Base-by-base conservation (phyloP, 1,140 invertebrate species). In the Holotrichia oblita region DNA sequence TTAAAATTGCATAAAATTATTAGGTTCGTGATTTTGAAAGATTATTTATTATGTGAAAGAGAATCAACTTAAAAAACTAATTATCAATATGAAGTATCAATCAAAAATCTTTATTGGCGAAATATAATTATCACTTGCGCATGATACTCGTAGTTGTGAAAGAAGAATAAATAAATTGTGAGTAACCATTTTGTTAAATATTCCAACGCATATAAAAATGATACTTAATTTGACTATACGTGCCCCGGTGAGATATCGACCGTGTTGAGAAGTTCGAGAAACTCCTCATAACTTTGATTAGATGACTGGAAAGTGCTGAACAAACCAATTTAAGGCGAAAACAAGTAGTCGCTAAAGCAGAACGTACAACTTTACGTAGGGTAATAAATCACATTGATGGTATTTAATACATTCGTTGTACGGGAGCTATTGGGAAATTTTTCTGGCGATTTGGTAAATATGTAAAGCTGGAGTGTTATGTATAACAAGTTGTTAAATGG, bases 341-440 rank as follows among this genome's bases (percentile, higher is more conserved):
- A 55, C 48, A 55, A 55, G 48, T 55, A 55, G 42, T 44, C 42
- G 48, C 48, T 55, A 55, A 55, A 55, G 48, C 48, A 17, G 14
- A 55, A 55, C 48, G 48, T 55, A 55, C 48, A 55, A 55, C 48
- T 55, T 55, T 55, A 55, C 48, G 48, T 17, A 55, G 6, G 6
- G 48, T 55, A 55, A 55, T n/a, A 55, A n/a, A 55, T 55, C 14
- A 55, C 48, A 55, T n/a, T 14, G 14, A 44, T 44, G 42, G 42
- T 14, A 14, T 44, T 14, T 55, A 55, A 55, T 55, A 12, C 17
- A 55, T n/a, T n/a, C 48, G 48, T 6, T 55, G 14, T 14, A 55
- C 14, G 17, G 14, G 14, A 55, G 14, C 42, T 6, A 4, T 55
- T n/a, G 17, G 3, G 14, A 17, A n/a, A 55, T 55, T 55, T 55